Evolutionary conservation across 2,888 invertebrate species (phyloP), one percentile per base, ranked within the genome.

Genomic region (Synanthedon myopaeformis): DNA sequence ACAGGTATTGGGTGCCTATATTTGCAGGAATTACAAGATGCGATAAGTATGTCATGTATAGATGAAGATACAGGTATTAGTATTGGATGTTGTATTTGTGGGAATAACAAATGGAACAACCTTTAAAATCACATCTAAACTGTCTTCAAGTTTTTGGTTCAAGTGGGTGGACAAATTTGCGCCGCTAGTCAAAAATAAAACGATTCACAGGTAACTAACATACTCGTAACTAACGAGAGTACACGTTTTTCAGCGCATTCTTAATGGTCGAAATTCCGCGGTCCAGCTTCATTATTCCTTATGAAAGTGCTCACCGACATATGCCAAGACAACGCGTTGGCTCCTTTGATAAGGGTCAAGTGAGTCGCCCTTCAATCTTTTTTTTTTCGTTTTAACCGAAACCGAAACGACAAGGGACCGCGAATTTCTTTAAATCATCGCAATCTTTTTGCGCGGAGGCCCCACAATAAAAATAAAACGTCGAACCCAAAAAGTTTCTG

Each of bases 341-440:
- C 61, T 61, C 61, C 62, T 64, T 60, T 69, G 72, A 71, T 64
- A 70, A 73, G 72, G 76, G 73, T 77, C 74, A 70, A 66, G 57
- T 61, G 65, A 59, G 64, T 67, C 65, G 70, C 66, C 64, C 63
- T 70, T 64, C 59, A 56, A 54, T 63, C 67, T 66, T 68, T 55
- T 65, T 65, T 59, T 63, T 58, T 67, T 60, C 52, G 59, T 64
- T 58, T 58, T 61, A 56, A 59, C 60, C 60, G 60, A 63, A 56
- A 59, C 60, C 60, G 61, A 63, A 63, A 65, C 59, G 62, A 67
- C 64, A 63, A 56, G 57, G 57, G 61, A 62, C 60, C 59, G 54
- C 61, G 56, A 65, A 66, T 72, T 69, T 70, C 64, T 65, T 64
- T 57, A 65, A 64, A 69, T 66, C 59, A 57, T 66, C 60, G 67